Evolutionary conservation across 2,888 invertebrate species (phyloP).

Genomic region (Cephonodes hylas): DNA sequence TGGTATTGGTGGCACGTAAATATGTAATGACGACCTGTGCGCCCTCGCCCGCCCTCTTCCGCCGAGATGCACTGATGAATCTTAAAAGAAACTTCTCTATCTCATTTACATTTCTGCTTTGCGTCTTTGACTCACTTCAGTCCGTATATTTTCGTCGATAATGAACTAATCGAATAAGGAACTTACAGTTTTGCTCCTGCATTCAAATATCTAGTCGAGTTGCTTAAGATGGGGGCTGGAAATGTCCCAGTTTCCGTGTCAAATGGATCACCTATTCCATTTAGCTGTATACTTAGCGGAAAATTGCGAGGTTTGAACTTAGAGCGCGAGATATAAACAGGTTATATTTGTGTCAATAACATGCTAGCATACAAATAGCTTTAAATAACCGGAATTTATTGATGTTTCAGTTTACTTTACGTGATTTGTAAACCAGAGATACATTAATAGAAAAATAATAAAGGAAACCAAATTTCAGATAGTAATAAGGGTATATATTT

Average conservation of each 20-base stretch:
- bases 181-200: not conserved
- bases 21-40: slow-evolving; percentile 40
- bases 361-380: too few relatives aligned
- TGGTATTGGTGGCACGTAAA: slow-evolving; percentile 54
- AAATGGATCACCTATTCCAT: not conserved
- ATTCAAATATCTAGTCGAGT: not conserved
- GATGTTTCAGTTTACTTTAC: too few relatives aligned
- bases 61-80: slow-evolving; percentile 28
- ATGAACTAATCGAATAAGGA: not conserved
- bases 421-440: too few relatives aligned
- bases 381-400: too few relatives aligned
- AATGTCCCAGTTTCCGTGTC: not conserved
- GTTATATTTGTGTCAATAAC: too few relatives aligned
- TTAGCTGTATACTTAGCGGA: not conserved
- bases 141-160: not conserved
- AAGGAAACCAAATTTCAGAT: too few relatives aligned
- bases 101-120: slow-evolving; percentile 16
- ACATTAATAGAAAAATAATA: too few relatives aligned
- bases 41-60: slow-evolving; percentile 19
- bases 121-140: slow-evolving; percentile 6
- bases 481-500: too few relatives aligned
- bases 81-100: slow-evolving; percentile 17
- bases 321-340: not conserved
- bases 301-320: not conserved
- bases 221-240: not conserved